phyloP scores from a whole-genome alignment of 2,797 vertebrate genomes.

The Parotocinclus haroldoi region DNA sequence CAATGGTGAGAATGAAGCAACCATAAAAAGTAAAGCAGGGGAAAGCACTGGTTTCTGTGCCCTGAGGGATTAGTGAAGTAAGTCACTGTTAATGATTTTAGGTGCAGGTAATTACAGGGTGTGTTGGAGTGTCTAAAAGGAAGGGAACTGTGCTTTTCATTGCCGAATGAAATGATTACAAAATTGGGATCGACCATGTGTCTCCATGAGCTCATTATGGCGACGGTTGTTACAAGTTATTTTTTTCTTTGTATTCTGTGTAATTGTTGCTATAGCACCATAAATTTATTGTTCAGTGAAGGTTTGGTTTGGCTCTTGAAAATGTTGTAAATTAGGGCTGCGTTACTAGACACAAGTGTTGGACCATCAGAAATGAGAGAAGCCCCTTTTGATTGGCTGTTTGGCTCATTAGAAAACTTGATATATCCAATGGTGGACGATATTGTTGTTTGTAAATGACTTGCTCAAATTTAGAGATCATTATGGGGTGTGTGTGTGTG shows the following conservation, averaged over 20 bases:
- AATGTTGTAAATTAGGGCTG: too few species aligned
- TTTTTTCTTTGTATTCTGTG: neutral
- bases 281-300: conserved; percentile 2
- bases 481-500: too few species aligned
- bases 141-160: neutral
- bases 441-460: too few species aligned
- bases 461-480: too few species aligned
- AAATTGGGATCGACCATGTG: too few species aligned
- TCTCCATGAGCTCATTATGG: neutral
- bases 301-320: too few species aligned
- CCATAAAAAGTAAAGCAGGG: conserved; percentile 15
- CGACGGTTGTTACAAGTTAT: neutral
- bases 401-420: too few species aligned
- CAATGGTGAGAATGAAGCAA: conserved; percentile 45
- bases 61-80: conserved; percentile 28
- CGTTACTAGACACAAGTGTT: too few species aligned
- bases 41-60: conserved; percentile 22
- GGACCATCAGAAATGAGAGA: too few species aligned
- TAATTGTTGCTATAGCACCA: neutral
- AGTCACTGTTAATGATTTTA: conserved; percentile 45
- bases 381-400: too few species aligned
- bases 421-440: too few species aligned
- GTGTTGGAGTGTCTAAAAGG: neutral
- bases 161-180: neutral
- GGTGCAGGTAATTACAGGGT: conserved; percentile 29